Percentiles rank a stretch among this genome's conserved stretches.
These are phyloP conservation scores for Xiphydria camelus DNA, from an alignment of 2,888 invertebrate genomes.

Conservation along the genomic window DNA sequence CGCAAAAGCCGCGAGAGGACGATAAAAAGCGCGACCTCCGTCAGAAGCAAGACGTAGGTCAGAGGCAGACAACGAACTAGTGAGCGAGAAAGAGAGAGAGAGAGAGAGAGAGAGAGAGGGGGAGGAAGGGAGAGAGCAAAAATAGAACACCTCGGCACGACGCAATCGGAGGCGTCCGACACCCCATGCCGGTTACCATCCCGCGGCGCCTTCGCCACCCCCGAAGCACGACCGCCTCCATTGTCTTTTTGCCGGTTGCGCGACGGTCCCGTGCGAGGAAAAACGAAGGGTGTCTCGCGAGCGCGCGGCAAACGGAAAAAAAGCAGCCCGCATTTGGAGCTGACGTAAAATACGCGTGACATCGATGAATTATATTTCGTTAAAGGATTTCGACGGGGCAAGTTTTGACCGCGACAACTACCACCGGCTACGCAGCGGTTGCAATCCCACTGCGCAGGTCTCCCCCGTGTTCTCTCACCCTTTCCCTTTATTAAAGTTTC, in stretches of 20 bases:
- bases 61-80: not conserved
- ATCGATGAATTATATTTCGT: slow-evolving; percentile 8
- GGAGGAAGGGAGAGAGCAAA: too few species aligned
- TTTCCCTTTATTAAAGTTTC: too few species aligned
- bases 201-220: too few species aligned
- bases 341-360: slow-evolving; percentile 5
- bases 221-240: too few species aligned
- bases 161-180: slow-evolving; percentile 13
- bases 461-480: too few species aligned
- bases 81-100: slow-evolving; percentile 6
- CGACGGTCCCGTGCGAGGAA: not conserved
- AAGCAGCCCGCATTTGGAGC: not conserved
- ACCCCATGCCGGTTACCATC: too few species aligned
- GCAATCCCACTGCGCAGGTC: too few species aligned
- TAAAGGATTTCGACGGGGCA: too few species aligned
- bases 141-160: slow-evolving; percentile 6
- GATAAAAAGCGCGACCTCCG: not conserved
- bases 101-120: not conserved
- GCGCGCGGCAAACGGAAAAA: not conserved
- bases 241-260: not conserved
- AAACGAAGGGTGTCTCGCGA: not conserved
- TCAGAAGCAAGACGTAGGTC: not conserved
- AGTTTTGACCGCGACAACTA: too few species aligned
- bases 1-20: not conserved
- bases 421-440: too few species aligned